Evolutionary conservation across 2,888 invertebrate species (phyloP), one percentile per base, ranked within the genome.

Genomic region (Sericinus montela): DNA sequence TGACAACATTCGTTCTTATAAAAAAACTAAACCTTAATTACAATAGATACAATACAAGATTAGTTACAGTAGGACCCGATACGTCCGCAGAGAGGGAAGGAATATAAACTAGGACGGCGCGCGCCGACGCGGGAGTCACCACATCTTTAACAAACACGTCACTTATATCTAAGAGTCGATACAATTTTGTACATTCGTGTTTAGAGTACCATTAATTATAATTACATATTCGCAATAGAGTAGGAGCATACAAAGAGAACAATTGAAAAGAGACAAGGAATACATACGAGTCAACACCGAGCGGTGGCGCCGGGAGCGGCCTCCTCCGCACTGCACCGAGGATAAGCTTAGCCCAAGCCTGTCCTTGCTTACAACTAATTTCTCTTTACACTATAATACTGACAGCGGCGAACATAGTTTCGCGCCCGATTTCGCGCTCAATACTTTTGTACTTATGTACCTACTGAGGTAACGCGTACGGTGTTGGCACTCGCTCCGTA

Each of bases 1-100:
- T 81, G 85, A 85, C 85, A 80, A 86, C 82, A 75, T 77, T 72
- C 60, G 60, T 69, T 66, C 76, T 71, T 75, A 81, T 85, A 84
- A 85, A 32, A 86, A 87, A 85, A 80, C 80, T 82, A 82, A 84
- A 78, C 72, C 50, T 80, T 84, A 52, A 42, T 46, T 49, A 57
- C 42, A 54, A 36, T 56, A 57, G 39, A 51, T 58, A 57, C 56
- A 55, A 49, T 59, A 38, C 42, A 48, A 38, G 36, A 45, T 13
- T 45, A 37, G 30, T 45, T 45, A 45, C 37, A 42, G 19, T 23
- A 51, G 52, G 50, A 37, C 48, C 47, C 39, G 25, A 45, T 45
- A 44, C 42, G 28, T 32, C 9, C 11, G 35, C 15, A 50, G 30
- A 41, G n/a, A 35, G 19, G 50, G 45, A 52, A 50, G 52, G 48